Conservation (phyloP, 92 coral and sea anemone genomes). For the Siderastrea siderea region DNA sequence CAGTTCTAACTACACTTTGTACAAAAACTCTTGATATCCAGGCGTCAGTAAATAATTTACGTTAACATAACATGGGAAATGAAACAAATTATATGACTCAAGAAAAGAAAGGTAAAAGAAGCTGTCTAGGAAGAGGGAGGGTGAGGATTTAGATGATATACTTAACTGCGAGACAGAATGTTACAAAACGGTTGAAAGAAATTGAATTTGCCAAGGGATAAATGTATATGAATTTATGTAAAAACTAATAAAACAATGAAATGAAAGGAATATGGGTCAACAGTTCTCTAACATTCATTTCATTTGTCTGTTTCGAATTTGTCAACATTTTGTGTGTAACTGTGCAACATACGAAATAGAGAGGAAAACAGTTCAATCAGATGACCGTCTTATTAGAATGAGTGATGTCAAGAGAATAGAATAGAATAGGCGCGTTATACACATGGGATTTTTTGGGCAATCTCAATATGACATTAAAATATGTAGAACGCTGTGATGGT, state of each 20-base stretch:
- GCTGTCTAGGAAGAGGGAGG: too few species aligned
- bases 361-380: neutral
- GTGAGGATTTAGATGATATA: too few species aligned
- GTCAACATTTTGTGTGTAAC: neutral
- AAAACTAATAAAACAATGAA: neutral
- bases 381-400: neutral
- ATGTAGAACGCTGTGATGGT: neutral
- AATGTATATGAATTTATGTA: too few species aligned
- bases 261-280: neutral
- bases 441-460: neutral
- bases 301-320: neutral
- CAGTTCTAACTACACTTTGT: neutral
- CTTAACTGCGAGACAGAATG: too few species aligned
- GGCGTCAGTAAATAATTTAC: too few species aligned
- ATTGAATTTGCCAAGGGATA: neutral
- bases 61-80: too few species aligned
- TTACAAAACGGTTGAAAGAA: too few species aligned
- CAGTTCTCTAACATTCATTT: neutral
- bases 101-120: too few species aligned
- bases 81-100: too few species aligned
- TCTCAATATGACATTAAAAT: neutral
- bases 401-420: neutral
- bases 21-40: too few species aligned
- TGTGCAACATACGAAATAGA: neutral
- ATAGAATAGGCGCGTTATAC: neutral